Base-by-base conservation (phyloP, 2,888 invertebrate genomes). In the Dynastes grantii region DNA sequence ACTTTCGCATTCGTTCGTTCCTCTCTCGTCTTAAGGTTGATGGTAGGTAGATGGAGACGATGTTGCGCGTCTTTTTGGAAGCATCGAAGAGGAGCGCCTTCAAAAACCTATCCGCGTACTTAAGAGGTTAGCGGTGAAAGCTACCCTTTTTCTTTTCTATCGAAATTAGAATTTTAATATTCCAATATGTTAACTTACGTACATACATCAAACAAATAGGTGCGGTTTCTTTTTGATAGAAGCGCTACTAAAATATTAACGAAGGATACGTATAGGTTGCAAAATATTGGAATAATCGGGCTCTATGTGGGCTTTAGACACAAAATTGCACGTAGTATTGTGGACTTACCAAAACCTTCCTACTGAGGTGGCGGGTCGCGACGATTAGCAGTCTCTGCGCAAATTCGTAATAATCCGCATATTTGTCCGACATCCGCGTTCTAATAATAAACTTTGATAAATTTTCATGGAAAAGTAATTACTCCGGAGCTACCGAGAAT, bases 1-100 rank as follows among this genome's bases (percentile, higher is more conserved):
- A 83, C 81, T 84, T 84, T 83, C 85, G 83, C 83, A 83, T 83
- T 84, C 85, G 84, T 84, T 85, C 79, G 85, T 85, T 85, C 55
- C 16, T 58, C 22, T 16, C 55, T 16, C 55, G 55, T 45, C 45
- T 45, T 11, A 45, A 45, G 45, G 22, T 8, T 58, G 55, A 8
- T 45, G 45, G 45, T 45, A 45, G 45, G 45, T 45, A 8, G 45
- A 45, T 11, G 45, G 11, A 45, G 45, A 45, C 45, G 45, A 45
- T 45, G 45, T 11, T 37, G 32, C 5, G 32, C 51, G 61, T 75
- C 67, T 63, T 53, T 75, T 16, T 11, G 45, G 45, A 8, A 11
- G 8, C 11, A 45, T 45, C 45, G 45, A 45, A 2, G 45, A 45
- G 2, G 9, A 45, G 9, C 9, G 11, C 45, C 1, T 45, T 45